A percentile compares a stretch with the other conserved stretches of the same genome.
phyloP scores from a whole-genome alignment of 1,140 invertebrate species.

The Drosophila rhopaloa region DNA sequence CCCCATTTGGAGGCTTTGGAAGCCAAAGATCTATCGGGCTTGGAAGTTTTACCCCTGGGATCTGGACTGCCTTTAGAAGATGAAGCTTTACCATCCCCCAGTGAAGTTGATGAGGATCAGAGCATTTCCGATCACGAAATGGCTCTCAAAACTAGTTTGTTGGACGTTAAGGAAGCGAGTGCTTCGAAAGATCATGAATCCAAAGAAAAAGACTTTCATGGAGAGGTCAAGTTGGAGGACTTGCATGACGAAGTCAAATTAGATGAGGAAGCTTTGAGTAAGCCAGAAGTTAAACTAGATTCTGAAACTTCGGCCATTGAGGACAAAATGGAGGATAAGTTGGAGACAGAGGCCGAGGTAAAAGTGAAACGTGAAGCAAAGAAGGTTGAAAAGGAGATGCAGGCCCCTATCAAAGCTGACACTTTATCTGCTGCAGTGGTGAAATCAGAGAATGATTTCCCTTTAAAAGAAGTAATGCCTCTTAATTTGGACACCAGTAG shows the following conservation, averaged over 20 bases:
- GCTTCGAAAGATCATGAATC: background rate
- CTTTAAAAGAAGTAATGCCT: background rate
- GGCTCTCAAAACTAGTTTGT: background rate
- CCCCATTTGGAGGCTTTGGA: background rate
- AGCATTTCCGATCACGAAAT: conserved; percentile 2
- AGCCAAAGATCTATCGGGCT: too few species aligned
- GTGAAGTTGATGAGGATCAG: background rate
- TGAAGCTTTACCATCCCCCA: background rate
- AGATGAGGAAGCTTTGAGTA: background rate
- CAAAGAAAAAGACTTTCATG: background rate
- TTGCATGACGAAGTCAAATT: conserved; percentile 2
- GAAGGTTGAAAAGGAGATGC: background rate
- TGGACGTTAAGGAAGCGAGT: background rate
- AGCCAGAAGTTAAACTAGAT: background rate
- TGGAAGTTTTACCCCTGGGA: background rate
- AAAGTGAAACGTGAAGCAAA: background rate
- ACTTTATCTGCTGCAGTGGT: background rate
- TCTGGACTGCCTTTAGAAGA: background rate
- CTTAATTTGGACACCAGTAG: background rate
- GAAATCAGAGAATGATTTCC: background rate
- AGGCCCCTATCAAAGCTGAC: background rate
- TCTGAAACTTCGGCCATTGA: conserved; percentile 26
- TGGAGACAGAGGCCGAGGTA: background rate
- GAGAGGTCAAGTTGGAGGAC: background rate
- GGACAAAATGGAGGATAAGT: background rate